Evolutionary conservation across 1,140 invertebrate species (phyloP).

Genomic region (Drosophila murphyi): DNA sequence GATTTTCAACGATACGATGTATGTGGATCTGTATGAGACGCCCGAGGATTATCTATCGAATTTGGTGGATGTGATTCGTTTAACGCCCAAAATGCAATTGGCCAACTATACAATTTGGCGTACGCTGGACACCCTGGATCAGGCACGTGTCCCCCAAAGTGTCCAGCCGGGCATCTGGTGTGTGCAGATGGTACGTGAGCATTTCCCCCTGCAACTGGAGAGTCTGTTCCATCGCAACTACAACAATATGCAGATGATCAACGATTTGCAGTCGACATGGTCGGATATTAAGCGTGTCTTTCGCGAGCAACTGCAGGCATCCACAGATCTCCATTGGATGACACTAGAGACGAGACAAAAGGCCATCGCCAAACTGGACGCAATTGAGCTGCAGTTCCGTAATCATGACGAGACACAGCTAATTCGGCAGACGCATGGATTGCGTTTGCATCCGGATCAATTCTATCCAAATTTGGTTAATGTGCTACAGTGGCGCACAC

Average conservation of each 20-base stretch:
- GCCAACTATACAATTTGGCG: constrained; percentile 91
- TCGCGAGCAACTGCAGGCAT: constrained; percentile 88
- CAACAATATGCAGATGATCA: constrained; percentile 94
- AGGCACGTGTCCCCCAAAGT: constrained; percentile 92
- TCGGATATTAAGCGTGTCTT: constrained; percentile 88
- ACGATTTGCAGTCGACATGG: constrained; percentile 88
- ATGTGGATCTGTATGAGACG: constrained; percentile 70
- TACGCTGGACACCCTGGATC: constrained; percentile 93
- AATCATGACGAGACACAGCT: constrained; percentile 93
- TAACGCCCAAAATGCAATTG: constrained; percentile 85
- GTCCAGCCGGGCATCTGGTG: constrained; percentile 90
- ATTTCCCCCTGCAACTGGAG: constrained; percentile 85
- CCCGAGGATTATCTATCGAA: constrained; percentile 84
- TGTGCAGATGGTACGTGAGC: constrained; percentile 64
- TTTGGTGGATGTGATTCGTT: constrained; percentile 84
- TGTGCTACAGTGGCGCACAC: constrained; percentile 91
- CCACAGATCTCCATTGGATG: constrained; percentile 89
- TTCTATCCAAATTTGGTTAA: constrained; percentile 96
- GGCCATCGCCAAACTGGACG: constrained; percentile 92
- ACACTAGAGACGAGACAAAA: constrained; percentile 91
- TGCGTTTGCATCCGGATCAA: constrained; percentile 90
- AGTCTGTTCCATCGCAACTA: constrained; percentile 94
- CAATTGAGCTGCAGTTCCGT: constrained; percentile 94
- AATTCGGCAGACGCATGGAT: constrained; percentile 90
- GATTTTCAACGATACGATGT: constrained; percentile 66